Evolutionary conservation across 2,113 vertebrate species (phyloP).

Genomic region (Catagonus wagneri): DNA sequence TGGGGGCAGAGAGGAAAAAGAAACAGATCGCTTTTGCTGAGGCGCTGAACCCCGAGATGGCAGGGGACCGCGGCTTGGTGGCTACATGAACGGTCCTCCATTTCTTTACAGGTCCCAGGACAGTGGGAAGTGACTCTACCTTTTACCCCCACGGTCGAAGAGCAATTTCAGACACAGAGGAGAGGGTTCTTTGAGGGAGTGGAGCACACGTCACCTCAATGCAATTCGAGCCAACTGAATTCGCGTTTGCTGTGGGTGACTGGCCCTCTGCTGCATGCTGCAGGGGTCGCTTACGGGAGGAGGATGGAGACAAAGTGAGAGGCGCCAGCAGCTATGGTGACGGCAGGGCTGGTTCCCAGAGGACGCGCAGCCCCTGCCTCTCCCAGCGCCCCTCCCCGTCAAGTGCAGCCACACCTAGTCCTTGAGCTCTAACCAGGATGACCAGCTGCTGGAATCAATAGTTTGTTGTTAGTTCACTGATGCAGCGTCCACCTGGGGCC

Average conservation of each 20-base stretch:
- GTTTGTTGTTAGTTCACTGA: not conserved
- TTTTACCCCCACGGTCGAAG: not conserved
- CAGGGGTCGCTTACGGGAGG: not conserved
- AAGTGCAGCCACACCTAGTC: not conserved
- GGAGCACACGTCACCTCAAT: not conserved
- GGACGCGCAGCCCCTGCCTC: not conserved
- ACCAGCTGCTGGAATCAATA: not conserved
- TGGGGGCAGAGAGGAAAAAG: constrained; percentile 34
- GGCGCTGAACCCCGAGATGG: not conserved
- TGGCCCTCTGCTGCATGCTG: not conserved
- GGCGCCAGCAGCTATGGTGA: not conserved
- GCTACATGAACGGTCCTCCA: not conserved
- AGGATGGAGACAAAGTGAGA: not conserved
- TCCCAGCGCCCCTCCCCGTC: not conserved
- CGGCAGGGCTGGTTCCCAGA: not conserved
- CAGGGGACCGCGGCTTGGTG: not conserved
- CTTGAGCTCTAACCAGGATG: not conserved
- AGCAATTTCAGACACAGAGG: not conserved
- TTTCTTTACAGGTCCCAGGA: not conserved
- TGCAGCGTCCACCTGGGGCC: not conserved
- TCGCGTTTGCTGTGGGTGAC: not conserved
- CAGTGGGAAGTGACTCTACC: not conserved
- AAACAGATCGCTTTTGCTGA: not conserved
- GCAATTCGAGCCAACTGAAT: not conserved
- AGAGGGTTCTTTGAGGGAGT: not conserved